Conservation (phyloP, 2,797 vertebrate genomes). For the Tiaroga cobitis region DNA sequence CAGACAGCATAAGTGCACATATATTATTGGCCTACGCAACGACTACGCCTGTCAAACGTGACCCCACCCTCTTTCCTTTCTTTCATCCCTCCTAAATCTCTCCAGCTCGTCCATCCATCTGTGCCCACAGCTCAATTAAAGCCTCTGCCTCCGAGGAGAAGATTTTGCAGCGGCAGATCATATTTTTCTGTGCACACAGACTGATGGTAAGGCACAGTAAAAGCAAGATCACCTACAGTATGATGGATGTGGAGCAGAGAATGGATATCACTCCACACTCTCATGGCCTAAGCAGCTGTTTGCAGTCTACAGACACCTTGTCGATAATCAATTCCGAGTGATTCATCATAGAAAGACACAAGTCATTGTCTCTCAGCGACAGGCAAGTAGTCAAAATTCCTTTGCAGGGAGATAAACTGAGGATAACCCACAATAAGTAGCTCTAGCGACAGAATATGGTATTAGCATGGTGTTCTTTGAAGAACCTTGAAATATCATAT, state of each 20-base stretch:
- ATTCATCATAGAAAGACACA: slow-evolving; percentile 34
- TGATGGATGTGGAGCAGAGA: slow-evolving; percentile 18
- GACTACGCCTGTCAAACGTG: slow-evolving; percentile 65
- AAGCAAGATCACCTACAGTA: background rate
- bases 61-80: slow-evolving; percentile 62
- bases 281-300: slow-evolving; percentile 27
- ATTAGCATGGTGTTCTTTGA: background rate
- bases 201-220: background rate
- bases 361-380: slow-evolving; percentile 11
- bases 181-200: slow-evolving; percentile 33
- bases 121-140: slow-evolving; percentile 77
- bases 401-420: background rate
- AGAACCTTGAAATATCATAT: background rate
- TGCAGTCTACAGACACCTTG: slow-evolving; percentile 20
- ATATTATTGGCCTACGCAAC: slow-evolving; percentile 63
- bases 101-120: slow-evolving; percentile 70
- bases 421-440: background rate
- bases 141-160: slow-evolving; percentile 55
- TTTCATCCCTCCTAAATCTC: slow-evolving; percentile 68
- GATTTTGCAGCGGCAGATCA: slow-evolving; percentile 36
- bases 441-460: background rate
- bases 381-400: background rate
- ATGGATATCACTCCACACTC: slow-evolving; percentile 8
- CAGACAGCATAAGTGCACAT: slow-evolving; percentile 58
- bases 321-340: slow-evolving; percentile 24